These are phyloP conservation scores for Platysternon megacephalum DNA, from an alignment of 2,113 vertebrate genomes.

Conservation along the genomic window DNA sequence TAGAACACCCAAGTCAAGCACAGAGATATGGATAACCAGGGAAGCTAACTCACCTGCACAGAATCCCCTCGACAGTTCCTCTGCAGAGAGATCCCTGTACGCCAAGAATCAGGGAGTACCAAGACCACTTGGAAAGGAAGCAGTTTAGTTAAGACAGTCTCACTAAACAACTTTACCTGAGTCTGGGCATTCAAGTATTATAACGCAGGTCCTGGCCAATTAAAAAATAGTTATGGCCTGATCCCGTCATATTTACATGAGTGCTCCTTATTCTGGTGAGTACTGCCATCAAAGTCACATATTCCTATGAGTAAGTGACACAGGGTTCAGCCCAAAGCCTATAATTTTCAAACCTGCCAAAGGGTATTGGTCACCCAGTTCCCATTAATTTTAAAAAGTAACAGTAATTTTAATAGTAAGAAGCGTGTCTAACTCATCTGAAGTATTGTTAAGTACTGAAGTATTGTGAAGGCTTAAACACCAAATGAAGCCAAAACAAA, in stretches of 20 bases:
- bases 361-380: constrained; percentile 9
- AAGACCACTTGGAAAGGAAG: constrained; percentile 12
- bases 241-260: background rate
- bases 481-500: background rate
- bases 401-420: constrained; percentile 16
- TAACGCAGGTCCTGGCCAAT: constrained; percentile 37
- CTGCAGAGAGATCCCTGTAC: background rate
- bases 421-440: background rate
- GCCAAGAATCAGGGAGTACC: background rate
- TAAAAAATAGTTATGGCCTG: constrained; percentile 47
- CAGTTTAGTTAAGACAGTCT: background rate
- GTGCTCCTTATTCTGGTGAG: background rate
- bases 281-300: background rate
- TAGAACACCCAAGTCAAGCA: background rate
- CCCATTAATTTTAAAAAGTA: background rate
- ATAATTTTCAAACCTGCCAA: background rate
- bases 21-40: background rate
- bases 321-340: background rate
- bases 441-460: constrained; percentile 4
- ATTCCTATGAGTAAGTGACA: background rate
- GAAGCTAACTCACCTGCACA: background rate
- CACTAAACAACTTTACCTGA: constrained; percentile 38
- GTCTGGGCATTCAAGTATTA: constrained; percentile 28
- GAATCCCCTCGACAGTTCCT: background rate
- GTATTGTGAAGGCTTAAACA: constrained; percentile 10